Evolutionary conservation across 2,113 vertebrate species (phyloP), one percentile per base, ranked within the genome.

Genomic region (Indicator maculatus): DNA sequence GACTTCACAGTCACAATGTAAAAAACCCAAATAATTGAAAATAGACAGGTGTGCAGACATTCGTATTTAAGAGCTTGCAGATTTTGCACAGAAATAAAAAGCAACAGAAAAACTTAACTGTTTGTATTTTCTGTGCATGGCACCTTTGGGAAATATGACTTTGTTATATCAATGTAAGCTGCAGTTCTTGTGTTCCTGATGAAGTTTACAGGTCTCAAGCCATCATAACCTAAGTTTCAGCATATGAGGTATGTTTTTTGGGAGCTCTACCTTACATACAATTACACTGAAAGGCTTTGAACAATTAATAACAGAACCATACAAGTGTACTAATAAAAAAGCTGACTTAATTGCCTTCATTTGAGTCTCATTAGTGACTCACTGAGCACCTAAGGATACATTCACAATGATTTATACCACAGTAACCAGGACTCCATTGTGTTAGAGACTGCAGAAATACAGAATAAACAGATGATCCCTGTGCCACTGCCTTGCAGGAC

Each of bases 351-450:
- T 83, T 96, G 73, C 38, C 47, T 90, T 71, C 38, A 76, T 89
- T 91, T 91, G 38, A 93, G 66, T 52, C 71, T 93, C 91, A 67
- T 77, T 89, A 93, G 78, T 94, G 94, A 95, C 56, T 91, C 93
- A 89, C 11, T 1, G 3, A 66, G 36, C 85, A 71, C 81, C 89
- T 66, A 38, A 89, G 71, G 87, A 89, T 60, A 95, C 63, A 93
- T 87, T 90, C 27, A 14, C 44, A 64, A 78, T 63, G 44, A 85
- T 80, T 93, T 91, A 70, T 74, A 76, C 9, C 23, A 83, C 52
- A 55, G 30, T 20, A 89, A 52, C 83, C 69, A 87, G 59, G 80
- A 76, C 45, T 93, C 24, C 45, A 19, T 6, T 56, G 45, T 71
- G 45, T 59, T 52, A 59, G 20, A 55, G 63, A 45, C 74, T 64